phyloP scores from a whole-genome alignment of 2,113 vertebrate genomes.

The Boulengeromyrus knoepffleri region DNA sequence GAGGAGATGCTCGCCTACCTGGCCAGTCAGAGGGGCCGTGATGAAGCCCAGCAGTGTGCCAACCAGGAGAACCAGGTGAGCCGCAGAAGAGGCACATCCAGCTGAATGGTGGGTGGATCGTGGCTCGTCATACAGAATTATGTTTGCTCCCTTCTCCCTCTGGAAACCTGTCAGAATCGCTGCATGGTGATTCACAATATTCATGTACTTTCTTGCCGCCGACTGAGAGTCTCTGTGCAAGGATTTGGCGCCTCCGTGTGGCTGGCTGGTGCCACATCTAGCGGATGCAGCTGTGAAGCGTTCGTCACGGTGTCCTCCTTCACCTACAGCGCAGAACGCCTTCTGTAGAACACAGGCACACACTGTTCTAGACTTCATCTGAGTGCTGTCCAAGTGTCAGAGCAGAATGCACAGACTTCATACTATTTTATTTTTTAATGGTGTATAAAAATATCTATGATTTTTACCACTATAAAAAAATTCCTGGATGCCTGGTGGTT shows the following conservation, averaged over 20 bases:
- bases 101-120: neutral
- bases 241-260: neutral
- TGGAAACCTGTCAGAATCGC: neutral
- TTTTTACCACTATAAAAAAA: neutral
- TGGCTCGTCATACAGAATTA: too few species aligned
- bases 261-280: neutral
- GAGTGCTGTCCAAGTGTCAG: neutral
- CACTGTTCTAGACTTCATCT: neutral
- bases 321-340: neutral
- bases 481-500: neutral
- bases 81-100: neutral
- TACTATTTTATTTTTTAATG: conserved; percentile 3
- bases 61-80: conserved; percentile 46
- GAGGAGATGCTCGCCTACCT: conserved; percentile 43
- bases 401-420: neutral
- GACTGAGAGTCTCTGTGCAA: neutral
- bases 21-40: conserved; percentile 34
- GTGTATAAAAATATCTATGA: neutral
- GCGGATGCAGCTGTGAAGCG: neutral
- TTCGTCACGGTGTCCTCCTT: neutral
- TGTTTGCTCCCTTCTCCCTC: neutral
- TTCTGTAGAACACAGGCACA: neutral
- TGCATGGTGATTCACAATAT: neutral
- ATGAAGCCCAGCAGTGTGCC: conserved; percentile 36
- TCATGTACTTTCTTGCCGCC: neutral